Percentiles rank a stretch among this genome's conserved stretches.
Evolutionary conservation across 1,140 invertebrate genomes (phyloP).

Genomic region (Drosophila watanabei): DNA sequence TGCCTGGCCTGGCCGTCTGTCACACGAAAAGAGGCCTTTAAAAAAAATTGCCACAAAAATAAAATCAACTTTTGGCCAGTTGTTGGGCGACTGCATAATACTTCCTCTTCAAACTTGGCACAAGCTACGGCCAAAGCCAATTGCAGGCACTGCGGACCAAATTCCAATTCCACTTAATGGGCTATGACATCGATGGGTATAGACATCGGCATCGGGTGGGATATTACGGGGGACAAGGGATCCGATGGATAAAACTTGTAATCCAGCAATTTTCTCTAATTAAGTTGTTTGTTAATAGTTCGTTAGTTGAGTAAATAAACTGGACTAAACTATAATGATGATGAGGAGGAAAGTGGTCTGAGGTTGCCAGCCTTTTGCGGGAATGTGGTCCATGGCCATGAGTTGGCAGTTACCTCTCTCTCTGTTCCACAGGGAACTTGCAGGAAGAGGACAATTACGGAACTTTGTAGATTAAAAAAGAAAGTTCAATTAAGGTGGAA

Average conservation of each 20-base stretch:
- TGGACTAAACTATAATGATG: conserved; percentile 20
- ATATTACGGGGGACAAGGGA: neutral
- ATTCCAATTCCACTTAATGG: conserved; percentile 61
- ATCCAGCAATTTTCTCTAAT: conserved; percentile 52
- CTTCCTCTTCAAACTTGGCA: conserved; percentile 48
- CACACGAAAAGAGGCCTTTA: conserved; percentile 26
- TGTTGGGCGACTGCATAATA: conserved; percentile 48
- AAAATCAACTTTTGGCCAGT: conserved; percentile 35
- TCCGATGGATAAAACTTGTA: conserved; percentile 22
- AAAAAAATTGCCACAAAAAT: conserved; percentile 41
- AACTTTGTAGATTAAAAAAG: conserved; percentile 7
- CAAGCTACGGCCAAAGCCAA: conserved; percentile 56
- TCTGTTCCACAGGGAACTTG: neutral
- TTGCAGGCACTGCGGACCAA: conserved; percentile 53
- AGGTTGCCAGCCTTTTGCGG: conserved; percentile 14
- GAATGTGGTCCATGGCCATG: conserved; percentile 38
- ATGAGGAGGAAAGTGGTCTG: conserved; percentile 1
- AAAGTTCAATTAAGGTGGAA: conserved; percentile 5
- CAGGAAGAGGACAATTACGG: conserved; percentile 1
- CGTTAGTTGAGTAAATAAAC: conserved; percentile 61
- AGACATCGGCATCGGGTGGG: neutral
- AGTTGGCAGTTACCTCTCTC: conserved; percentile 24
- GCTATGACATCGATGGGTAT: conserved; percentile 58
- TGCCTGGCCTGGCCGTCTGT: conserved; percentile 46
- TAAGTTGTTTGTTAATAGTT: conserved; percentile 57